Evolutionary conservation across 2,113 vertebrate genomes (phyloP).

Genomic region (Malaclemys terrapin): DNA sequence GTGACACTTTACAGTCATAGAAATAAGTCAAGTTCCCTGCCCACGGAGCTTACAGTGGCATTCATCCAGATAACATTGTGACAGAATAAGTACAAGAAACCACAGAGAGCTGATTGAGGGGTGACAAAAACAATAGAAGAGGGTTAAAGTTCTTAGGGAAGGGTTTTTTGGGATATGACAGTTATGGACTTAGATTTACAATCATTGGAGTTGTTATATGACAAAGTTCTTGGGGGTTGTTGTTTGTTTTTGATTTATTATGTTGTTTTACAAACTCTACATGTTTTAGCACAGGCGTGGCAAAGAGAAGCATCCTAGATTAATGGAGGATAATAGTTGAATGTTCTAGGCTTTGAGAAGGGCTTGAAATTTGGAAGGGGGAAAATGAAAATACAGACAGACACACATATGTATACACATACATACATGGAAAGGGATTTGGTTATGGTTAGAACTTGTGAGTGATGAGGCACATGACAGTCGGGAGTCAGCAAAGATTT

Average conservation of each 20-base stretch:
- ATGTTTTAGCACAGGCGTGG: background rate
- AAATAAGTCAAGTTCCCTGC: background rate
- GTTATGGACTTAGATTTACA: background rate
- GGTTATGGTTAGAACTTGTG: slow-evolving; percentile 69
- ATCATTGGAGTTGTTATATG: background rate
- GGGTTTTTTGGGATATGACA: background rate
- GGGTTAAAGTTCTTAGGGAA: slow-evolving; percentile 24
- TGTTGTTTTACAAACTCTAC: background rate
- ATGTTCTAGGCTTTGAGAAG: slow-evolving; percentile 4
- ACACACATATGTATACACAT: background rate
- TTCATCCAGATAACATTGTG: background rate
- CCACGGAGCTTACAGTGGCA: background rate
- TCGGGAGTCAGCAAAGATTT: slow-evolving; percentile 62
- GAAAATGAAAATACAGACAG: background rate
- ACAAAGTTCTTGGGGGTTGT: background rate
- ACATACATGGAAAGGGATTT: background rate
- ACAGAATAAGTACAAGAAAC: background rate
- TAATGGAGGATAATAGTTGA: slow-evolving; percentile 16
- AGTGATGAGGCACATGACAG: slow-evolving; percentile 72
- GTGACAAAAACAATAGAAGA: background rate
- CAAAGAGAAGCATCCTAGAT: background rate
- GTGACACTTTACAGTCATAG: background rate
- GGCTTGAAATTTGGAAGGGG: background rate
- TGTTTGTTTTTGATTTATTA: background rate
- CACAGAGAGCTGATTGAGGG: background rate